Conservation (phyloP, 2,797 vertebrate genomes). For the Brachyrhaphis roseni region DNA sequence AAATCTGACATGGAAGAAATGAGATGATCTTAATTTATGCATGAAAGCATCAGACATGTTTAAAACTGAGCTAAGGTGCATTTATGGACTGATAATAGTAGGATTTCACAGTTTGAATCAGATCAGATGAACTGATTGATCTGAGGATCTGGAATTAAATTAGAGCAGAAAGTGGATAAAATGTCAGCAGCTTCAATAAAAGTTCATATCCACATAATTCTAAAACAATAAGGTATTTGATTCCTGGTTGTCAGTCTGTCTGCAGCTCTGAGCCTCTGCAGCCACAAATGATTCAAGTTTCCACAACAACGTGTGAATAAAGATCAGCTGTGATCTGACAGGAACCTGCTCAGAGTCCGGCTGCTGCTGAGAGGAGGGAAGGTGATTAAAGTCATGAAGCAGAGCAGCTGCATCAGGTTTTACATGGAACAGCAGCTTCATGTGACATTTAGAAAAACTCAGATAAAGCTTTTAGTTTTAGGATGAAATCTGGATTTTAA, state of each 20-base stretch:
- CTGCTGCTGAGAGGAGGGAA: neutral
- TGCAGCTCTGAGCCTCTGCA: neutral
- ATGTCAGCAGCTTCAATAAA: neutral
- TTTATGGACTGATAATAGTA: neutral
- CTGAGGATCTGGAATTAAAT: neutral
- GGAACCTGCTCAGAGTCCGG: conserved; percentile 3
- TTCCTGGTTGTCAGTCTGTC: neutral
- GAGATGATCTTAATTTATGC: neutral
- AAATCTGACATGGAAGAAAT: neutral
- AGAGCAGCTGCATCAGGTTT: no score
- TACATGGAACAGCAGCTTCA: no score
- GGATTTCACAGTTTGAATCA: neutral
- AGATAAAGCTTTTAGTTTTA: no score
- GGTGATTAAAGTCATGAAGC: neutral
- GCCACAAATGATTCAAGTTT: neutral
- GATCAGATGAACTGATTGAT: neutral
- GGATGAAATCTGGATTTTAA: no score
- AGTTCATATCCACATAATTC: neutral
- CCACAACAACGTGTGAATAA: no score
- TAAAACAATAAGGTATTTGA: neutral
- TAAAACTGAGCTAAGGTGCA: neutral
- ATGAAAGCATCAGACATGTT: neutral
- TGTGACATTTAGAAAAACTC: no score
- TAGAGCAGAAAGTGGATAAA: neutral
- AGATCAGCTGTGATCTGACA: no score